phyloP scores from a whole-genome alignment of 2,113 vertebrate species.

The Nematolebias whitei region DNA sequence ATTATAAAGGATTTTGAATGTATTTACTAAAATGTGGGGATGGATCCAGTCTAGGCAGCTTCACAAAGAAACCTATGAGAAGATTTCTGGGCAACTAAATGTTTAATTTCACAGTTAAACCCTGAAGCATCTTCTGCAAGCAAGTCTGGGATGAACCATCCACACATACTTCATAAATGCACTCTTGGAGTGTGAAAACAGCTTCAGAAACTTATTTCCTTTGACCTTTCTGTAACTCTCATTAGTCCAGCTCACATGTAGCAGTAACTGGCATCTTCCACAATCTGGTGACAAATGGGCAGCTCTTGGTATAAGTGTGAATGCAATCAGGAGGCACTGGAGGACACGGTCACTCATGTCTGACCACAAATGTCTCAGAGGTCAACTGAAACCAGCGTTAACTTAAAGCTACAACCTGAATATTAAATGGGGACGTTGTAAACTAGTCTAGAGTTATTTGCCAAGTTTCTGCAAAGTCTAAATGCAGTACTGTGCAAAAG shows the following conservation, averaged over 20 bases:
- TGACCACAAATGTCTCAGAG: neutral
- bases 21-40: too few species aligned
- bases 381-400: too few species aligned
- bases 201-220: neutral
- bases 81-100: too few species aligned
- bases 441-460: too few species aligned
- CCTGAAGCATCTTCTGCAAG: neutral
- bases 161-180: neutral
- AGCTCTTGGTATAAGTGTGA: neutral
- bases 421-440: too few species aligned
- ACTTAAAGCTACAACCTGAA: too few species aligned
- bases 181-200: neutral
- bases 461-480: too few species aligned
- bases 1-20: too few species aligned
- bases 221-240: slow-evolving; percentile 4
- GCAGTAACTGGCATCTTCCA: neutral
- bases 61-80: too few species aligned
- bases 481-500: too few species aligned
- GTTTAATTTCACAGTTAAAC: too few species aligned
- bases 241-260: neutral
- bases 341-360: neutral
- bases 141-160: neutral
- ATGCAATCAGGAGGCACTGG: neutral
- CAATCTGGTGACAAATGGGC: neutral
- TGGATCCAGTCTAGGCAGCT: too few species aligned